phyloP scores from a whole-genome alignment of 2,797 vertebrate genomes.

The Helarctos malayanus region DNA sequence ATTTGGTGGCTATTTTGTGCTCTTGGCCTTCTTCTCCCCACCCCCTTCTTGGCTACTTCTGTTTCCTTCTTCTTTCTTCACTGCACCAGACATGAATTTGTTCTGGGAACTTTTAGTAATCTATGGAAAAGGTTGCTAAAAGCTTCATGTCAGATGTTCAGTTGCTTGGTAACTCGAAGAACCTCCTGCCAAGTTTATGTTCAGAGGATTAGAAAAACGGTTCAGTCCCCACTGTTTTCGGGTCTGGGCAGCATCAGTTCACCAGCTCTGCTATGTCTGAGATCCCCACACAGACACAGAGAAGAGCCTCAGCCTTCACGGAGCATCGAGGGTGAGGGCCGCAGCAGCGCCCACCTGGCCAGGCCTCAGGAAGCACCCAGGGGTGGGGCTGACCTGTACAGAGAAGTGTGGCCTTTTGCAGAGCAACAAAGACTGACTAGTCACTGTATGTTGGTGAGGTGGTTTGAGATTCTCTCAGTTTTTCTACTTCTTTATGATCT shows the following conservation, averaged over 20 bases:
- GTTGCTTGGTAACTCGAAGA: slow-evolving; percentile 78
- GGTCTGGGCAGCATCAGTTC: slow-evolving; percentile 59
- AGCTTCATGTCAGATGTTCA: slow-evolving; percentile 51
- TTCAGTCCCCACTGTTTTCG: slow-evolving; percentile 41
- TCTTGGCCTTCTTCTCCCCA: neutral
- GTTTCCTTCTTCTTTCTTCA: slow-evolving; percentile 69
- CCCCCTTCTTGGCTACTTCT: slow-evolving; percentile 46
- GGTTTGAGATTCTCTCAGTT: neutral
- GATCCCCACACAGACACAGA: neutral
- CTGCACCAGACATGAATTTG: slow-evolving; percentile 67
- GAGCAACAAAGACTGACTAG: neutral
- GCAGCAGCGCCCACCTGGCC: neutral
- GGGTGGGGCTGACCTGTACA: neutral
- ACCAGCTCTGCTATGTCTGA: neutral
- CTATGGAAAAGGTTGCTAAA: slow-evolving; percentile 78
- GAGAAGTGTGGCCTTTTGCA: neutral
- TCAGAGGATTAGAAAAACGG: slow-evolving; percentile 70
- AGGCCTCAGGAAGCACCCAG: neutral
- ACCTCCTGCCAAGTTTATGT: slow-evolving; percentile 80
- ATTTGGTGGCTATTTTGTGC: neutral
- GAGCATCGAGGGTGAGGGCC: neutral
- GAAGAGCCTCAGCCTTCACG: neutral
- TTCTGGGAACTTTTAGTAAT: slow-evolving; percentile 77
- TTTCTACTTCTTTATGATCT: neutral
- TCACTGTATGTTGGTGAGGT: neutral